Base-by-base conservation (phyloP, 2,888 invertebrate genomes). In the Leptinotarsa tumamoca region DNA sequence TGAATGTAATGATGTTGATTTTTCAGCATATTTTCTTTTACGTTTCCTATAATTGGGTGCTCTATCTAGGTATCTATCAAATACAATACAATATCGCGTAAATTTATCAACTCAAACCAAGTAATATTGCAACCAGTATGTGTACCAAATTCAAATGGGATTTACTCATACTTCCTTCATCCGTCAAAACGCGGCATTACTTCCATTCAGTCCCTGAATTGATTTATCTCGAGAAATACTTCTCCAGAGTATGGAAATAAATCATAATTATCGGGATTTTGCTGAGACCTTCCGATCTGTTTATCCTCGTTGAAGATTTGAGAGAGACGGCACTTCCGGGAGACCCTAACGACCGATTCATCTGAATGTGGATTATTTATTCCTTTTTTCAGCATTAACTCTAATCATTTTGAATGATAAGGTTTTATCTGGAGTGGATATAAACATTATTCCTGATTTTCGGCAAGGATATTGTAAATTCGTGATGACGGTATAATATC, bases 311-410 rank as follows among this genome's bases (percentile, higher is more conserved):
- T 78, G 82, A 83, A 83, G 81, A 82, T 82, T 79, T 80, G 82
- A 79, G 83, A 83, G 73, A 75, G 78, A 80, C 70, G 77, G 81
- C 81, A 80, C 82, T 83, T 81, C 77, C 79, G 86, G 83, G 85
- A 85, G 80, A 80, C 83, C 83, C 85, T 85, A 87, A 87, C 86
- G 86, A 86, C 85, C 86, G 86, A 84, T 86, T 87, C 87, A 86
- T 87, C 87, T 86, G 85, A 87, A 87, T 86, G 84, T 83, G 85
- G 86, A 86, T 87, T 87, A 86, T 87, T 87, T 87, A 87, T 87
- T 87, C 85, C 85, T 85, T 84, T 85, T 63, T 85, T 84, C 82
- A 83, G 83, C 86, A 86, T 87, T 87, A 87, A 83, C 84, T 85
- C 83, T 87, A 86, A 87, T 87, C 86, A 87, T 84, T 82, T 84